These are phyloP conservation scores for Chionomys nivalis DNA, from an alignment of 2,113 vertebrate genomes.

Conservation along the genomic window DNA sequence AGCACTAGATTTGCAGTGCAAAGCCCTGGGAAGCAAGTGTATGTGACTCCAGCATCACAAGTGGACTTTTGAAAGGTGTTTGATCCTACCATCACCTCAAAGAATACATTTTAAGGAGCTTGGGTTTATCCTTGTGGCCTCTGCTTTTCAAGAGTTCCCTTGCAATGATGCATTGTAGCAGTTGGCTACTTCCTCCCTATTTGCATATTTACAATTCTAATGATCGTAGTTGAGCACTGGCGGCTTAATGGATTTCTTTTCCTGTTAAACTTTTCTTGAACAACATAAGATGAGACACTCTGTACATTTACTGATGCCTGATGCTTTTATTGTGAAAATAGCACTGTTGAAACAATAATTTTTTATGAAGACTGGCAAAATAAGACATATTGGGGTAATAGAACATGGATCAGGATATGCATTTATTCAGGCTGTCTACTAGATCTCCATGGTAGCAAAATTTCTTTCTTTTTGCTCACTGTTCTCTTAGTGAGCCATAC, in stretches of 20 bases:
- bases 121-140: not conserved
- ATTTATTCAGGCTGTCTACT: constrained; percentile 15
- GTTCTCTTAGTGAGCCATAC: constrained; percentile 6
- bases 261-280: constrained; percentile 32
- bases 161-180: not conserved
- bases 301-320: constrained; percentile 48
- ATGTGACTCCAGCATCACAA: constrained; percentile 19
- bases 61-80: not conserved
- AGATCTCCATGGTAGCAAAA: not conserved
- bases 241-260: constrained; percentile 43
- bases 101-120: not conserved
- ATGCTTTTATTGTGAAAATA: not conserved
- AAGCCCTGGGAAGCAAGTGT: constrained; percentile 32
- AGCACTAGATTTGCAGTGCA: constrained; percentile 54
- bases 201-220: constrained; percentile 39
- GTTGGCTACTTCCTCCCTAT: not conserved
- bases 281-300: not conserved
- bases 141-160: not conserved
- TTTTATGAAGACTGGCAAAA: constrained; percentile 6
- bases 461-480: constrained; percentile 13
- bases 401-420: not conserved
- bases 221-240: not conserved
- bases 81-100: not conserved
- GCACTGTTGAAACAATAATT: constrained; percentile 47
- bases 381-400: constrained; percentile 23